Percentiles rank a stretch among this genome's conserved stretches.
Evolutionary conservation across 2,888 invertebrate species (phyloP).

Genomic region (Aspidapion aeneum): DNA sequence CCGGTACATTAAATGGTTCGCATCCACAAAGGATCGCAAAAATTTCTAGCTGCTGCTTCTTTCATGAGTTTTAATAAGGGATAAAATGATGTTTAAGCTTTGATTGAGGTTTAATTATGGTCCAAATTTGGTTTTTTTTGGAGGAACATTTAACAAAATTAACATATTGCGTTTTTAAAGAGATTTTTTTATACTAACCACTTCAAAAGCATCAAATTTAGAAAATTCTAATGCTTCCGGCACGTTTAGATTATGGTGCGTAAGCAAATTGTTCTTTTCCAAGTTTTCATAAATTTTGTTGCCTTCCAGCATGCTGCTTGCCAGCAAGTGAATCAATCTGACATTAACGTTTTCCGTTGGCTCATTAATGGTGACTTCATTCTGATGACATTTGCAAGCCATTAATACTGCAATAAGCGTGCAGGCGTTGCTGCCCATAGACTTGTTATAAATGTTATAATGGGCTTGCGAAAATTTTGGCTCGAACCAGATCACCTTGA

Average conservation of each 20-base stretch:
- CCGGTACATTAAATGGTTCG: no score
- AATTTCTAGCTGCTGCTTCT: no score
- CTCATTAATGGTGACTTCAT: conserved; percentile 35
- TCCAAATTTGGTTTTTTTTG: no score
- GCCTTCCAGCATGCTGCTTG: conserved; percentile 56
- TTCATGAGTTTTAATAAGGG: no score
- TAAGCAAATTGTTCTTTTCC: conserved; percentile 45
- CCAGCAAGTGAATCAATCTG: conserved; percentile 50
- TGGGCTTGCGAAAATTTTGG: conserved; percentile 57
- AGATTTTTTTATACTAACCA: no score
- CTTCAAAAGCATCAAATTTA: conserved; percentile 39
- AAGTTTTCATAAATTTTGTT: conserved; percentile 53
- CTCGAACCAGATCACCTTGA: conserved; percentile 53
- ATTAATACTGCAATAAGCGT: no score
- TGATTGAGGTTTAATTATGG: no score
- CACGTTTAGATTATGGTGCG: conserved; percentile 51
- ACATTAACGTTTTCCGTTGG: conserved; percentile 32
- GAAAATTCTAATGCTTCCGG: conserved; percentile 52
- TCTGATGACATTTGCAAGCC: conserved; percentile 44
- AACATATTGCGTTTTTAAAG: no score
- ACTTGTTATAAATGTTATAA: conserved; percentile 49
- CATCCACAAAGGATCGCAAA: no score
- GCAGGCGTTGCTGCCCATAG: conserved; percentile 58
- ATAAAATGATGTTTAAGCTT: no score
- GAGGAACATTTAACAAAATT: no score